Evolutionary conservation across 2,113 vertebrate genomes (phyloP).

Genomic region (Mesembrinibis cayennensis): DNA sequence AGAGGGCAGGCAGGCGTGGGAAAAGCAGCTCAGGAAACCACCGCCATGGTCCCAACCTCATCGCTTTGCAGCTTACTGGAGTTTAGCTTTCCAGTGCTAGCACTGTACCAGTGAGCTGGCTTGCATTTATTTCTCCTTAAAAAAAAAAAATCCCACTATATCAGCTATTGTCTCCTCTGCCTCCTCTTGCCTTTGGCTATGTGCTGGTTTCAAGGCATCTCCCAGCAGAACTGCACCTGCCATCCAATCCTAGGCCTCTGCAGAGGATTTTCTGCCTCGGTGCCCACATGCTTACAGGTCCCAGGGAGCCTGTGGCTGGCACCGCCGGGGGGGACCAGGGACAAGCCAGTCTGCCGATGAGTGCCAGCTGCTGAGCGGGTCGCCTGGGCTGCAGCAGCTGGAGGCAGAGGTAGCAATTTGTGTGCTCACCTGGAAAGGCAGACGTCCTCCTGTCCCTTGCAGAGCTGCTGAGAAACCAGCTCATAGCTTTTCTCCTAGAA

Average conservation of each 20-base stretch:
- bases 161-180: neutral
- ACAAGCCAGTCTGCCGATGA: neutral
- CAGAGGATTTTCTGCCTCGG: neutral
- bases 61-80: neutral
- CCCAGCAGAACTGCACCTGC: neutral
- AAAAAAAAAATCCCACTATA: neutral
- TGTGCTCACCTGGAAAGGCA: conserved; percentile 15
- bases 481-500: neutral
- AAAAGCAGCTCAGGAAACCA: neutral
- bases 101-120: neutral
- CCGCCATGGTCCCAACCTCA: neutral
- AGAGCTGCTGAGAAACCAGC: neutral
- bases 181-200: neutral
- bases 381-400: neutral
- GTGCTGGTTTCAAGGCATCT: neutral
- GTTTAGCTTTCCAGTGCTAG: neutral
- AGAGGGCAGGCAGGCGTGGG: neutral
- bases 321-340: neutral
- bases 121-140: neutral
- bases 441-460: neutral
- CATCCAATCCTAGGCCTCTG: neutral
- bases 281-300: neutral
- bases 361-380: neutral
- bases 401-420: neutral
- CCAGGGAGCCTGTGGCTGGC: fast-evolving